Base-by-base conservation (phyloP, 2,797 vertebrate species). In the Ctenosaura bakeri region DNA sequence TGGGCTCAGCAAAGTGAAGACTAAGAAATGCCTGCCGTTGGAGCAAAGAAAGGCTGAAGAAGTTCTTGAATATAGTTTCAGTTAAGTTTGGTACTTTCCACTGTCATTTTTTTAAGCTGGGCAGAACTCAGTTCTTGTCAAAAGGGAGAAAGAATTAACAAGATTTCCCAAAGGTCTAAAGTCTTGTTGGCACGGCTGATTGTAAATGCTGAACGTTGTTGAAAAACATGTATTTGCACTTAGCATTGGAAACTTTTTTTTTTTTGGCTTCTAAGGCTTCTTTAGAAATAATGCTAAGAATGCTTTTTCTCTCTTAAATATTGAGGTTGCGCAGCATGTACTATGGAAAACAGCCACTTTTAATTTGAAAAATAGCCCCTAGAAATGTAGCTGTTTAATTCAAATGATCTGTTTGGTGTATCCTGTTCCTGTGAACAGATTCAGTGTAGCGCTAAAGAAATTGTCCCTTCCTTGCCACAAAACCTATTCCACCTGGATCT, bases 261-360 rank as follows among this genome's bases (percentile, higher is more conserved):
- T 62, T 26, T 52, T 59, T 83, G 66, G 87, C 50, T 82, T 74
- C n/a, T 54, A 38, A 42, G n/a, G 22, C 16, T 38, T 38, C 24
- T 38, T 82, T 71, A 88, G 66, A 88, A 81, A 32, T n/a, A 29
- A 73, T 74, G 26, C 35, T 59, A 59, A 77, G 73, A 62, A 82
- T 59, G 52, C 24, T 56, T 56, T 74, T 56, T 42, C 1, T 24
- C 20, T 14, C 50, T 69, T 79, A 62, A 87, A 38, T 74, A 56
- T 52, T 56, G 3, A 20, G 83, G 3, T 35, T n/a, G n/a, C 9
- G n/a, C 22, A 74, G 32, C 50, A 42, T 6, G 22, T 54, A 81
- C 56, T 56, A 13, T 71, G 50, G n/a, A 4, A 29, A 29, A 71
- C 64, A 56, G 46, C 16, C 50, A 54, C 81, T 83, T 42, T 88